Conservation (phyloP, 2,888 invertebrate genomes). For the Chrysotoxum bicinctum region DNA sequence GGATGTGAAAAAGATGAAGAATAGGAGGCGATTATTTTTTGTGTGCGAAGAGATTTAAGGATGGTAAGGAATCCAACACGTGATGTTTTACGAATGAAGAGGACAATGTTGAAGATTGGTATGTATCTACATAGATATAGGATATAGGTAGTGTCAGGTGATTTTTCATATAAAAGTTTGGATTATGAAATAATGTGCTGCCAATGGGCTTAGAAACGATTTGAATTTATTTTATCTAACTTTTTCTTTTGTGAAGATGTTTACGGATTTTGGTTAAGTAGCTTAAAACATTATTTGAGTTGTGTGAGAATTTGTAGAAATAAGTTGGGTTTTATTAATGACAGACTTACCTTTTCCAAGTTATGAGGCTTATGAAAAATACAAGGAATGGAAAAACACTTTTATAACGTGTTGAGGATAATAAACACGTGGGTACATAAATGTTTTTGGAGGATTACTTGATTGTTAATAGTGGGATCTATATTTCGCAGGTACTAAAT, state of each 20-base stretch:
- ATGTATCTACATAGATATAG: neutral
- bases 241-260: neutral
- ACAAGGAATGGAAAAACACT: too few relatives aligned
- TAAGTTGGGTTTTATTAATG: neutral
- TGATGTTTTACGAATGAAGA: neutral
- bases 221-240: slow-evolving; percentile 2
- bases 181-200: slow-evolving; percentile 21
- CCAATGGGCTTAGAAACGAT: slow-evolving; percentile 21
- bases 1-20: slow-evolving; percentile 43
- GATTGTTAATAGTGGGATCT: too few relatives aligned
- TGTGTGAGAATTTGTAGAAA: neutral
- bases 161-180: slow-evolving; percentile 35
- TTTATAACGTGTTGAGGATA: too few relatives aligned
- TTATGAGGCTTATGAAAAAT: too few relatives aligned
- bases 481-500: too few relatives aligned
- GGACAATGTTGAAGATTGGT: neutral
- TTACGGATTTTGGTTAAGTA: slow-evolving; percentile 11
- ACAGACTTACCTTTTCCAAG: too few relatives aligned
- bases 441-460: too few relatives aligned
- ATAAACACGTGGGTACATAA: too few relatives aligned
- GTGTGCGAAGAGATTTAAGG: slow-evolving; percentile 8
- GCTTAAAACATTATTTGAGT: slow-evolving; percentile 6
- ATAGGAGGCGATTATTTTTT: slow-evolving; percentile 10
- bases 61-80: slow-evolving; percentile 1
- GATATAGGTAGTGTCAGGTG: neutral